Evolutionary conservation across 2,888 invertebrate species (phyloP), one percentile per base, ranked within the genome.

Genomic region (Xylota segnis): DNA sequence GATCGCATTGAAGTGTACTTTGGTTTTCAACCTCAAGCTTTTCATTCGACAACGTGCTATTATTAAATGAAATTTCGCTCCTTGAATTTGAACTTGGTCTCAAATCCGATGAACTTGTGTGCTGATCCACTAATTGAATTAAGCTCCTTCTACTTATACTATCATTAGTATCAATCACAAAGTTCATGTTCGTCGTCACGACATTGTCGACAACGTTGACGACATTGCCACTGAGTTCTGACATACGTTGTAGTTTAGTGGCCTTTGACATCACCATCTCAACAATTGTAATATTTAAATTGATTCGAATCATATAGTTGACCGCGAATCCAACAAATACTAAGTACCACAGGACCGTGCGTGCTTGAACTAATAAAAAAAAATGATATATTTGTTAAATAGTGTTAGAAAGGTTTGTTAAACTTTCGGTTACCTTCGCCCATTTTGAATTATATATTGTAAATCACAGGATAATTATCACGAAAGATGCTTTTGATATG

Each of bases 221-320:
- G 16, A 18, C 74, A 59, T 32, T 32, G 34, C 52, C 58, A 10
- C 10, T 78, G 34, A 74, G 18, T 52, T 74, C 66, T 5, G 47
- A 9, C 0, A 50, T 37, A n/a, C 56, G 40, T 58, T 83, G 74
- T 43, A 63, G 43, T 45, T 74, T 74, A 37, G 27, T 45, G 63
- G 70, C 43, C 50, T 84, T 79, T 7, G 94, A 79, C 37, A 87
- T 87, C 32, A 88, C 94, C 95, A 95, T 95, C 56, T 95, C 94
- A 59, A 95, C 95, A 88, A 95, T 95, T 23, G 95, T 94, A 68
- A 95, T 94, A 89, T 95, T 95, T 72, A 95, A 91, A 90, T 95
- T 95, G 71, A 95, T 94, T 29, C 95, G 92, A 16, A 95, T 92
- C 94, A 95, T 95, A 89, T 95, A 95, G 91, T 95, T 95, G 63